Evolutionary conservation across 2,113 vertebrate genomes (phyloP).

Genomic region (Podarcis cretensis): DNA sequence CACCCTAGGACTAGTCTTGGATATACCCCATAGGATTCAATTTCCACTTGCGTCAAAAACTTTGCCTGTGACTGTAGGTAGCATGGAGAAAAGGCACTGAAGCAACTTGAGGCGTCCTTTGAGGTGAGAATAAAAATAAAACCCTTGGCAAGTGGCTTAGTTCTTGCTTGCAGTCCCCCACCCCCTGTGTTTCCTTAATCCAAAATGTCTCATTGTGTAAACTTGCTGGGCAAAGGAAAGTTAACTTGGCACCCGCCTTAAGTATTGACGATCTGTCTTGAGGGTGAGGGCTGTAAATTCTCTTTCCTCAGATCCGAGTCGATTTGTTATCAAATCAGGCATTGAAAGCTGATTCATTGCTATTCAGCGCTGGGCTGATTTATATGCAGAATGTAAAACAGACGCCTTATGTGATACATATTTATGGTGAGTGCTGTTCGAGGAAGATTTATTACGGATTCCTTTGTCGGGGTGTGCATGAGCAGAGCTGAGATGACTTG

Average conservation of each 20-base stretch:
- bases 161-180: slow-evolving; percentile 2
- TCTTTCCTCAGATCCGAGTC: slow-evolving; percentile 97
- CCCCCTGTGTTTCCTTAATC: background rate
- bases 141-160: slow-evolving; percentile 49
- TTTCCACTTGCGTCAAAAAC: background rate
- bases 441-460: slow-evolving; percentile 99
- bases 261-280: slow-evolving; percentile 89
- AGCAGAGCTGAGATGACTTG: slow-evolving; percentile 98
- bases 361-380: slow-evolving; percentile 98
- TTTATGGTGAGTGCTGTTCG: slow-evolving; percentile 99
- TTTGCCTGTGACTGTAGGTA: background rate
- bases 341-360: slow-evolving; percentile 99
- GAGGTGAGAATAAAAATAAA: slow-evolving; percentile 52
- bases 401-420: slow-evolving; percentile 99
- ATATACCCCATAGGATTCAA: too few relatives aligned
- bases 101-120: slow-evolving; percentile 49
- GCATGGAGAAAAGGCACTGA: background rate
- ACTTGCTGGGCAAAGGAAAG: slow-evolving; percentile 80
- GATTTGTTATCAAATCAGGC: slow-evolving; percentile 99
- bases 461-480: slow-evolving; percentile 97
- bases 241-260: slow-evolving; percentile 84
- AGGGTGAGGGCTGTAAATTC: slow-evolving; percentile 94
- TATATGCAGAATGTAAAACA: slow-evolving; percentile 99
- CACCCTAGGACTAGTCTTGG: too few relatives aligned
- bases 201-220: slow-evolving; percentile 70